phyloP scores from a whole-genome alignment of 2,113 vertebrate species.

The Cyanocitta stelleri region DNA sequence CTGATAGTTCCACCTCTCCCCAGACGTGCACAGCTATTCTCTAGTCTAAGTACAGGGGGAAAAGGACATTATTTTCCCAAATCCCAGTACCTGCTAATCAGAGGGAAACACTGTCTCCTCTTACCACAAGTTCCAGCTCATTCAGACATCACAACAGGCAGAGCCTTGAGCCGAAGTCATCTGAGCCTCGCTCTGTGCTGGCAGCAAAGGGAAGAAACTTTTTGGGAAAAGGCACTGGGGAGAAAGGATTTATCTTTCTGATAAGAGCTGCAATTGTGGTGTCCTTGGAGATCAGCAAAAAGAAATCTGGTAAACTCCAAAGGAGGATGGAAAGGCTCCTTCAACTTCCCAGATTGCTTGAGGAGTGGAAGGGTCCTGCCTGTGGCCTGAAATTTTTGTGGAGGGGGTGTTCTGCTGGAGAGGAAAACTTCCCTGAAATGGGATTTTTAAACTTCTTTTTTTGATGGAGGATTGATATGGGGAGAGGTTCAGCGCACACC shows the following conservation, averaged over 20 bases:
- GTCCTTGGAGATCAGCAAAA: not conserved
- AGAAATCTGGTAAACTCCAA: not conserved
- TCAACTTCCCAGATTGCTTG: too few relatives aligned
- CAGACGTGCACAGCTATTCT: not conserved
- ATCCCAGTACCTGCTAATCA: not conserved
- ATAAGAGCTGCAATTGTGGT: not conserved
- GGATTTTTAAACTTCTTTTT: too few relatives aligned
- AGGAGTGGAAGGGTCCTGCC: too few relatives aligned
- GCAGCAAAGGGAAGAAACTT: not conserved
- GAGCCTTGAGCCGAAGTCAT: not conserved
- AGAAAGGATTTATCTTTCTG: not conserved
- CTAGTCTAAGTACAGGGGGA: not conserved
- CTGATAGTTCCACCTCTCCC: not conserved
- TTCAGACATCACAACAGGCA: not conserved
- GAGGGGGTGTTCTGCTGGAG: too few relatives aligned
- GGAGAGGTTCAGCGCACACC: too few relatives aligned
- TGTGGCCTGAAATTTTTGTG: too few relatives aligned
- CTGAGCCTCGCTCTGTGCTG: not conserved
- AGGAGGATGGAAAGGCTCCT: too few relatives aligned
- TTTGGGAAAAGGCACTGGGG: not conserved
- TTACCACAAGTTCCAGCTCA: not conserved
- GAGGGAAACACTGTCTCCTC: not conserved
- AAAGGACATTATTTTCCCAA: not conserved
- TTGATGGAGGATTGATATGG: too few relatives aligned
- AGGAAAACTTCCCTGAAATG: too few relatives aligned